Conservation (phyloP, 2,888 invertebrate genomes). For the Drosophila cyrtoloma region DNA sequence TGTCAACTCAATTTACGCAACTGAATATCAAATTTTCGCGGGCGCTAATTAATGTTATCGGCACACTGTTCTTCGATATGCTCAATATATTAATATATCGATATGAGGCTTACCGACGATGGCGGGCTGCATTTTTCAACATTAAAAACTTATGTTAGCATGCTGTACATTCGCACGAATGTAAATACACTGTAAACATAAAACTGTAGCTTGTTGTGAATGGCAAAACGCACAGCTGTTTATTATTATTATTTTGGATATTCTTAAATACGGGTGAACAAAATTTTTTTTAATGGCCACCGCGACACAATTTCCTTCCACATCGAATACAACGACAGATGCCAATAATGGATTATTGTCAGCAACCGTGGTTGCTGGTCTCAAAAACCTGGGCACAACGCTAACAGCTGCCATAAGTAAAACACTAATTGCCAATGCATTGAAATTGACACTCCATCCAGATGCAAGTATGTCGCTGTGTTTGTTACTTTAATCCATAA, state of each 20-base stretch:
- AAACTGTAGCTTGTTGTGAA: conserved; percentile 18
- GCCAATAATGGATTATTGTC: conserved; percentile 64
- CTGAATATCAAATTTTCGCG: not conserved
- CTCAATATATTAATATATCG: conserved; percentile 2
- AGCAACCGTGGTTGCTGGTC: conserved; percentile 80
- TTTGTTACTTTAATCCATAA: not conserved
- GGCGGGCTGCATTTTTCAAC: not conserved
- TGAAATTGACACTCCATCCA: conserved; percentile 83
- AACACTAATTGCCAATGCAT: conserved; percentile 83
- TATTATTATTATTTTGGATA: conserved; percentile 22
- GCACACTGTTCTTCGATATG: not conserved
- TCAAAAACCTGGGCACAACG: conserved; percentile 77
- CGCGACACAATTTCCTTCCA: conserved; percentile 21
- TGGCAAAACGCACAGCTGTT: conserved; percentile 44
- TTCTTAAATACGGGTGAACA: not conserved
- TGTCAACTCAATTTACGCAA: not conserved
- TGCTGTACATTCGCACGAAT: not conserved
- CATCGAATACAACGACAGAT: conserved; percentile 12
- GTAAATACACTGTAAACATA: not conserved
- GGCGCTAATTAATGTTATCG: not conserved
- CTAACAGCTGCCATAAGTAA: conserved; percentile 79
- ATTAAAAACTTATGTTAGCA: not conserved
- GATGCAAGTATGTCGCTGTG: conserved; percentile 81
- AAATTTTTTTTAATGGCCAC: conserved; percentile 43
- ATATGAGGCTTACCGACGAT: not conserved